These are phyloP conservation scores for Perithous albicinctus DNA, from an alignment of 2,888 invertebrate species.

Conservation along the genomic window DNA sequence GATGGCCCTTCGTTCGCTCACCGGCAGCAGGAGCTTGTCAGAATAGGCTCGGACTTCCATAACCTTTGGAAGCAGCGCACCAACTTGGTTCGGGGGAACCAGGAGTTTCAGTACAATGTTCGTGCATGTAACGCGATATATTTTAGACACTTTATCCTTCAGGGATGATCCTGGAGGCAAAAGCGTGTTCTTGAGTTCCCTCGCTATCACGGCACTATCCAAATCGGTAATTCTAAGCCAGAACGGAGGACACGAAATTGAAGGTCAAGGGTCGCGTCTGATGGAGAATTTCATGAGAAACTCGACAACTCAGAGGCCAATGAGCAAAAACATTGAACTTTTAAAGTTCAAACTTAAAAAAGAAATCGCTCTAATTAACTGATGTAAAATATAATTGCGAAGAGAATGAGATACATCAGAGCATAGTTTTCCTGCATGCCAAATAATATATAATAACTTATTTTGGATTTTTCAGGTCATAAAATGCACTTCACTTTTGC, in stretches of 20 bases:
- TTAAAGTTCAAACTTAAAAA: too few relatives aligned
- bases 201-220: not conserved
- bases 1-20: conserved; percentile 78
- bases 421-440: too few relatives aligned
- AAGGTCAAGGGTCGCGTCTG: not conserved
- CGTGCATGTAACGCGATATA: conserved; percentile 70
- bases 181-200: not conserved
- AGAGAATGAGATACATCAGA: too few relatives aligned
- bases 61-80: not conserved
- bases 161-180: not conserved
- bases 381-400: too few relatives aligned
- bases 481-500: too few relatives aligned
- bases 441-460: too few relatives aligned
- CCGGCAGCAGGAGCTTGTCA: conserved; percentile 4
- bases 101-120: not conserved
- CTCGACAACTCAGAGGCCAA: not conserved
- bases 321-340: not conserved
- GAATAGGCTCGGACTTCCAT: not conserved
- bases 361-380: too few relatives aligned
- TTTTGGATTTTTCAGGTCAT: too few relatives aligned
- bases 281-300: not conserved
- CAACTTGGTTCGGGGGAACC: conserved; percentile 72
- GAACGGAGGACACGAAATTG: not conserved
- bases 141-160: not conserved
- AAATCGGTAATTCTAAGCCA: not conserved